These are phyloP conservation scores for Dicerorhinus sumatrensis DNA, from an alignment of 2,113 vertebrate genomes.

Conservation along the genomic window DNA sequence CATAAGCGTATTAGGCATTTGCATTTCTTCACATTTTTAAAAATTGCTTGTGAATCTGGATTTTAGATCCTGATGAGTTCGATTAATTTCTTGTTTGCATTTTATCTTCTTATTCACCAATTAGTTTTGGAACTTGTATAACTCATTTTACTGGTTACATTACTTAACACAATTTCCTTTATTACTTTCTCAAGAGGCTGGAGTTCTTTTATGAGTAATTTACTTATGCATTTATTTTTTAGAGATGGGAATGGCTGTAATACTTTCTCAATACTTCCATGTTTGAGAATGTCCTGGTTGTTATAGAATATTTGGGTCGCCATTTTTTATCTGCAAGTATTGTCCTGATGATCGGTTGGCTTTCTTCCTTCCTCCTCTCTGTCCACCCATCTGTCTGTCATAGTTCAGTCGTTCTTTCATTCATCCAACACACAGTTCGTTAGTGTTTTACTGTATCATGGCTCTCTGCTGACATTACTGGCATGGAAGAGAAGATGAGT, in stretches of 20 bases:
- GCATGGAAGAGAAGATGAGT: background rate
- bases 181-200: conserved; percentile 24
- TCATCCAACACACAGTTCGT: background rate
- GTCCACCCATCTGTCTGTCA: background rate
- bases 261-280: background rate
- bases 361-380: background rate
- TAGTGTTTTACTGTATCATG: background rate
- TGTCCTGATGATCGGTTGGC: background rate
- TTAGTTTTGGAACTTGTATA: conserved; percentile 45
- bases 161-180: conserved; percentile 53
- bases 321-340: background rate
- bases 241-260: background rate
- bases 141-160: background rate
- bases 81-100: conserved; percentile 48
- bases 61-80: conserved; percentile 45
- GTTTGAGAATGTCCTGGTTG: background rate
- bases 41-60: conserved; percentile 16
- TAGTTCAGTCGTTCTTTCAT: background rate
- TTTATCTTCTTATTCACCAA: conserved; percentile 14
- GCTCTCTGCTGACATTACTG: background rate
- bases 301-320: background rate
- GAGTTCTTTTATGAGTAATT: conserved; percentile 27
- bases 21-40: conserved; percentile 21
- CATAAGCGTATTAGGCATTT: conserved; percentile 14
- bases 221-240: conserved; percentile 13